Evolutionary conservation across 2,888 invertebrate species (phyloP), one percentile per base, ranked within the genome.

Genomic region (Cyaniris semiargus): DNA sequence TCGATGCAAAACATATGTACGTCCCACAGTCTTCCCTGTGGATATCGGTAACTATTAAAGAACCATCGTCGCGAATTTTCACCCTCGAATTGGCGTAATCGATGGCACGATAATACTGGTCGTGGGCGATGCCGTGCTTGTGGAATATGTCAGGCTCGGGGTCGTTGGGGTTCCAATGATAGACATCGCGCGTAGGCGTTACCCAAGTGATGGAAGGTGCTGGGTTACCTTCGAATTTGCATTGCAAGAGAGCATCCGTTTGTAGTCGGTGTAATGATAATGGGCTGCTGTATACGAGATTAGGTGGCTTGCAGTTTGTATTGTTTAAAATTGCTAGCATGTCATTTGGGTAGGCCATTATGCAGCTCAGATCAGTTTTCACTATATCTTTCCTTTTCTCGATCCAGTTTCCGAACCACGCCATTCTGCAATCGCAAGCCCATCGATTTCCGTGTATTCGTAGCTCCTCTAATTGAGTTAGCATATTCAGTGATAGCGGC

Each of bases 381-480:
- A 93, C 90, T 31, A 90, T 91, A 70, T 94, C 89, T 80, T 90
- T 91, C 75, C 93, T 90, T 80, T 87, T 90, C 77, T 95, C 95
- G 13, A 95, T 94, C 93, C 93, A 93, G 75, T 82, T 83, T 27
- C 86, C 89, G 81, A 97, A 95, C 97, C 97, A 97, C 81, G 95
- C 95, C 95, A 97, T 96, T 75, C 97, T 95, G 85, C 98, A 98
- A 88, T 98, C 97, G 91, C 98, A 98, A 23, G 96, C 95, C 96
- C 97, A 97, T 44, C 96, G 96, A 87, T 98, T 98, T 78, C 95
- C 95, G 56, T 95, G 93, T 81, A 98, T 95, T 81, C 95, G 95
- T 44, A 98, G 88, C 80, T 95, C 95, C 82, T 94, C 91, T 77
- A 98, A 89, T 75, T 94, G 89, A 8, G 95, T 92, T 77, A 98